A percentile compares a stretch with the other conserved stretches of the same genome.
These are phyloP conservation scores for Chironomus tepperi DNA, from an alignment of 1,140 invertebrate genomes.

Conservation along the genomic window DNA sequence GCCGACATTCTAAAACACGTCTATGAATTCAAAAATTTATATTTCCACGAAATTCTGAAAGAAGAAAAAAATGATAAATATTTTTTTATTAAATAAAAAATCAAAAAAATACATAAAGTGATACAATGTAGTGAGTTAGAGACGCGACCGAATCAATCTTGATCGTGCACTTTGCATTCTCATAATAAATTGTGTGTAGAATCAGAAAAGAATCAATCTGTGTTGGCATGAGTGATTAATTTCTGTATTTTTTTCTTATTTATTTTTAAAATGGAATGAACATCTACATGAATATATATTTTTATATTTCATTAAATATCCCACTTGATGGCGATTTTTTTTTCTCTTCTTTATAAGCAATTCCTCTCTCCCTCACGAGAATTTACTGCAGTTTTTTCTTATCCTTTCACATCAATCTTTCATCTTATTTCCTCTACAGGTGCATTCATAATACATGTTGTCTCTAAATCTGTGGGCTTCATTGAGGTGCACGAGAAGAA, in stretches of 20 bases:
- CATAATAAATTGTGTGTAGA: background rate
- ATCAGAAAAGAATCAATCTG: background rate
- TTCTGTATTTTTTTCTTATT: background rate
- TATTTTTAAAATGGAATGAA: background rate
- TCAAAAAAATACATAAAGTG: background rate
- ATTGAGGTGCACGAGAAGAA: background rate
- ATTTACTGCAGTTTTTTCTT: background rate
- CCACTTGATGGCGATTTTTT: background rate
- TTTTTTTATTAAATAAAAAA: too few species aligned
- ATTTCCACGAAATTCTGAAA: too few species aligned
- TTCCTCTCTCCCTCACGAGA: background rate
- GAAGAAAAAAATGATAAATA: too few species aligned
- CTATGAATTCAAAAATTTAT: too few species aligned
- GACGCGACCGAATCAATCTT: background rate
- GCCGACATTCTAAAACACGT: too few species aligned
- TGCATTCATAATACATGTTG: background rate
- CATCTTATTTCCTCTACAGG: constrained; percentile 12
- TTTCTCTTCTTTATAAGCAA: background rate
- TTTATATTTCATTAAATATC: too few species aligned
- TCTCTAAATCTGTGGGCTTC: background rate
- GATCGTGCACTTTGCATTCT: background rate
- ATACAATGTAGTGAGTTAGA: background rate
- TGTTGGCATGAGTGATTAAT: constrained; percentile 11
- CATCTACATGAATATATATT: too few species aligned
- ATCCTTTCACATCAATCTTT: constrained; percentile 13